Evolutionary conservation across 2,113 vertebrate genomes (phyloP).

Genomic region (Lonchura striata): DNA sequence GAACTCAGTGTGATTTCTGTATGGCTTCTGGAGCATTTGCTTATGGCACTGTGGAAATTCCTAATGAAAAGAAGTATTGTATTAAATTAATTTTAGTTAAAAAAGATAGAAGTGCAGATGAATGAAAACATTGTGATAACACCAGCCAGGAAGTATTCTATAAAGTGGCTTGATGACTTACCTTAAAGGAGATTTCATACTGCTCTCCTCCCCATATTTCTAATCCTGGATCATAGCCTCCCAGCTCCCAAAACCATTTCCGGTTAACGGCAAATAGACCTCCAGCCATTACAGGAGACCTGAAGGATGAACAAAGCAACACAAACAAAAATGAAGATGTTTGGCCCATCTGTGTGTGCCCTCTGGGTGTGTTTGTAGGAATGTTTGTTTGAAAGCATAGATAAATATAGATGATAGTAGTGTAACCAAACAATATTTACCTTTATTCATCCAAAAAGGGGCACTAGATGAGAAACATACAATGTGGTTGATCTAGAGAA

Average conservation of each 20-base stretch:
- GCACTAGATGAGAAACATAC: not conserved
- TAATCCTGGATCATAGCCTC: conserved; percentile 84
- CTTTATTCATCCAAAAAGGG: not conserved
- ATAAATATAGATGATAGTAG: not conserved
- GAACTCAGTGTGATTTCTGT: not conserved
- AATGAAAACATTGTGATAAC: not conserved
- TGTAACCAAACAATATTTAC: not conserved
- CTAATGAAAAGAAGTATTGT: not conserved
- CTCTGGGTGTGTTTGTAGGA: not conserved
- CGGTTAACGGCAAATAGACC: conserved; percentile 86
- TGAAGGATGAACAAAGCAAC: conserved; percentile 56
- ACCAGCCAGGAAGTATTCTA: not conserved
- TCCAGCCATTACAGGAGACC: conserved; percentile 91
- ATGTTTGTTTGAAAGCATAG: not conserved
- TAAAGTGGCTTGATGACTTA: conserved; percentile 48
- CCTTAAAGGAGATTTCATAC: conserved; percentile 88
- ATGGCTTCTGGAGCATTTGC: not conserved
- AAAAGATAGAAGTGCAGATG: not conserved
- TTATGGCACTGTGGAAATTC: not conserved
- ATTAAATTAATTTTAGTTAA: not conserved
- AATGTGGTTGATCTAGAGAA: not conserved
- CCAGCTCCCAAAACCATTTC: conserved; percentile 88
- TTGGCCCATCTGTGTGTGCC: fast-evolving
- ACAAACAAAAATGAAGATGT: not conserved
- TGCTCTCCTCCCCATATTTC: conserved; percentile 90